These are phyloP conservation scores for Polymixis flavicincta DNA, from an alignment of 2,888 invertebrate genomes.

Conservation along the genomic window DNA sequence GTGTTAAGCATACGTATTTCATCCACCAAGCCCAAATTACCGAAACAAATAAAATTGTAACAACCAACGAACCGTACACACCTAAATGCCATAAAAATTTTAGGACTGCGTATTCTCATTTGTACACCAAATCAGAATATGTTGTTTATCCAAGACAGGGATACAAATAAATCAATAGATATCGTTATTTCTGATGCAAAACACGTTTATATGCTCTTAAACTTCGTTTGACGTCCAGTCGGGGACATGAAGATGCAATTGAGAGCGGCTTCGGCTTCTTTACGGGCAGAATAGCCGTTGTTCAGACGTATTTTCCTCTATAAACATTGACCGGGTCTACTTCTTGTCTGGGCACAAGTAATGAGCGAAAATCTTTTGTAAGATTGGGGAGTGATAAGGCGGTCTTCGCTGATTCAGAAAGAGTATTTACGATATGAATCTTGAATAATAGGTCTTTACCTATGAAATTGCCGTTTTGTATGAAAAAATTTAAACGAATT, in stretches of 20 bases:
- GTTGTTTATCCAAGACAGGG: constrained; percentile 48
- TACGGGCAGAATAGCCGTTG: constrained; percentile 67
- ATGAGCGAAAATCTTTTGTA: constrained; percentile 25
- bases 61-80: constrained; percentile 28
- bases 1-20: constrained; percentile 4
- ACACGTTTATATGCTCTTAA: constrained; percentile 55
- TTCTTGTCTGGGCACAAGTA: constrained; percentile 53
- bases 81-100: constrained; percentile 51
- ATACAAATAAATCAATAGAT: constrained; percentile 59
- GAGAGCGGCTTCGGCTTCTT: constrained; percentile 69
- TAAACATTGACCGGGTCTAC: constrained; percentile 74
- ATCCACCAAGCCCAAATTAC: constrained; percentile 18
- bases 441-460: too few relatives aligned
- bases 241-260: constrained; percentile 68
- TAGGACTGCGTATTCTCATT: constrained; percentile 50
- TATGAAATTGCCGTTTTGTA: too few relatives aligned
- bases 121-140: constrained; percentile 30
- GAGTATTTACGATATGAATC: constrained; percentile 20
- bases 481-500: too few relatives aligned
- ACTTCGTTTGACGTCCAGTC: constrained; percentile 47
- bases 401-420: constrained; percentile 27
- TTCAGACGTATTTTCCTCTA: constrained; percentile 71
- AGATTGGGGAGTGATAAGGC: constrained; percentile 18
- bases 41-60: constrained; percentile 47
- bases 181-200: constrained; percentile 55